Evolutionary conservation across 2,888 invertebrate species (phyloP).

Genomic region (Linnaemya vulpina): DNA sequence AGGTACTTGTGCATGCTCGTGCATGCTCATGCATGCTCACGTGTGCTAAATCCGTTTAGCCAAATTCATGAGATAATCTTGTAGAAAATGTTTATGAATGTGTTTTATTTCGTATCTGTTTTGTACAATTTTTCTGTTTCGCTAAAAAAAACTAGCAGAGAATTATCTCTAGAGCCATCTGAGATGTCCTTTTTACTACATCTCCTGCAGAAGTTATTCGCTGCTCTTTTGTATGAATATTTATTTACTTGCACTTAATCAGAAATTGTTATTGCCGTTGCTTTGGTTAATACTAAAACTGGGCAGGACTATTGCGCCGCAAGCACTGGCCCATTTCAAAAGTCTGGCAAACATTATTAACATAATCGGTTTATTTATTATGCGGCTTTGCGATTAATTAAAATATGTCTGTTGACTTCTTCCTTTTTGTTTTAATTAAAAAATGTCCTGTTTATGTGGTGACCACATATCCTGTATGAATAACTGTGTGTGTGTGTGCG

Average conservation of each 20-base stretch:
- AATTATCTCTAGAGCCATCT: conserved; percentile 15
- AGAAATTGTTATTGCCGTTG: background rate
- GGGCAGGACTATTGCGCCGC: conserved; percentile 27
- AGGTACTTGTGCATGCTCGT: too few species aligned
- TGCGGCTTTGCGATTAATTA: conserved; percentile 15
- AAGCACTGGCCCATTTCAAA: background rate
- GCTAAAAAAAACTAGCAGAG: background rate
- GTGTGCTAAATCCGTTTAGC: too few species aligned
- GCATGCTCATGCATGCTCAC: too few species aligned
- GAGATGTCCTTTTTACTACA: conserved; percentile 4
- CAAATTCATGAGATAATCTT: too few species aligned
- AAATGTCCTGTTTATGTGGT: too few species aligned
- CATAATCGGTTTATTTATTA: conserved; percentile 62
- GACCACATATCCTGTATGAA: too few species aligned
- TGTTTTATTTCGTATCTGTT: background rate
- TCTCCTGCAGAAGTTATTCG: background rate
- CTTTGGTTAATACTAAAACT: conserved; percentile 10
- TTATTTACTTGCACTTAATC: background rate
- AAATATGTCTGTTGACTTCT: background rate
- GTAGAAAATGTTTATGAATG: background rate
- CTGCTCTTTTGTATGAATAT: background rate
- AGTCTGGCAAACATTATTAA: conserved; percentile 47
- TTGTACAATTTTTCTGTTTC: background rate
- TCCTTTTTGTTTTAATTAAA: too few species aligned
- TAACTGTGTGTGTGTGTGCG: too few species aligned